phyloP scores from a whole-genome alignment of 2,888 invertebrate species.

The Nebria salina region DNA sequence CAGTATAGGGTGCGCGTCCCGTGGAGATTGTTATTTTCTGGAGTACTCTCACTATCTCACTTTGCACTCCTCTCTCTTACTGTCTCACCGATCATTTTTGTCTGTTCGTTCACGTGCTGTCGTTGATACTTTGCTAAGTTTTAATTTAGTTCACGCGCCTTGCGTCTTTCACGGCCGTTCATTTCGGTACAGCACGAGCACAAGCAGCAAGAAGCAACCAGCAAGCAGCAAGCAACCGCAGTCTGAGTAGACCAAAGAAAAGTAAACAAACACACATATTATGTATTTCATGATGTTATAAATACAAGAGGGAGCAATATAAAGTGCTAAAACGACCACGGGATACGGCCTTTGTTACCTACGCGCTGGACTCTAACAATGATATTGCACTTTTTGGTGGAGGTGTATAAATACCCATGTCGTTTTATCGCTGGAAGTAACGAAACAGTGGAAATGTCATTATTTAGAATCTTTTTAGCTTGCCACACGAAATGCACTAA shows the following conservation, averaged over 20 bases:
- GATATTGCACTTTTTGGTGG: neutral
- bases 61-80: slow-evolving; percentile 9
- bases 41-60: slow-evolving; percentile 21
- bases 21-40: slow-evolving; percentile 45
- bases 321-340: neutral
- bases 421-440: neutral
- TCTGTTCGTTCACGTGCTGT: slow-evolving; percentile 15
- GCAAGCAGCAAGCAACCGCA: too few species aligned
- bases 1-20: slow-evolving; percentile 42
- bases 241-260: neutral
- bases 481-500: neutral
- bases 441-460: neutral
- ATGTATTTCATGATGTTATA: neutral
- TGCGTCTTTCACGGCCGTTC: neutral
- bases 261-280: neutral
- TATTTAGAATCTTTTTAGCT: neutral
- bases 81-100: slow-evolving; percentile 2
- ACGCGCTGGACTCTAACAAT: neutral
- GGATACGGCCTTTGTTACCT: neutral
- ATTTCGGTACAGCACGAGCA: neutral
- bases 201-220: too few species aligned
- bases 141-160: slow-evolving; percentile 34
- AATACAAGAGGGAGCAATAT: neutral
- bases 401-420: neutral
- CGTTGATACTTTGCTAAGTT: slow-evolving; percentile 40